Percentiles rank a stretch among this genome's conserved stretches.
Conservation (phyloP, 2,888 invertebrate genomes). For the Esperia sulphurella region DNA sequence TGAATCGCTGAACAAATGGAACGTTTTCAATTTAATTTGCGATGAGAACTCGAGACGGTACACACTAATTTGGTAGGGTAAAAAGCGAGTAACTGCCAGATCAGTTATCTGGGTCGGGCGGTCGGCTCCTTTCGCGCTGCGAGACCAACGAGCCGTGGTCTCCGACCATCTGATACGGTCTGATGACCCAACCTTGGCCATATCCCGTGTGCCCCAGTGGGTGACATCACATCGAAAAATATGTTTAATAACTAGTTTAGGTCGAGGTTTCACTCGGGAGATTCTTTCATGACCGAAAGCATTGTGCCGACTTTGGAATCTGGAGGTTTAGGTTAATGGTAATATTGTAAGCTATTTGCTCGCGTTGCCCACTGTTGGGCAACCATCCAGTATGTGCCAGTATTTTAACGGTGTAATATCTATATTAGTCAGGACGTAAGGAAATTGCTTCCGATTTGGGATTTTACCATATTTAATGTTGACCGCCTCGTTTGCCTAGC, state of each 20-base stretch:
- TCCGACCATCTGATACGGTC: conserved; percentile 64
- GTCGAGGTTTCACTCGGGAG: no score
- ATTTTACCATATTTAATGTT: no score
- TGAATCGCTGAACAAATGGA: conserved; percentile 33
- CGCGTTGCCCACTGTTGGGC: no score
- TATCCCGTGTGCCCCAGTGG: conserved; percentile 57
- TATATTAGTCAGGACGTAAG: no score
- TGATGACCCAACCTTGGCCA: conserved; percentile 67
- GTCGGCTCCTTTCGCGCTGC: conserved; percentile 59
- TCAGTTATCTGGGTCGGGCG: conserved; percentile 56
- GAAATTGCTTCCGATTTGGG: no score
- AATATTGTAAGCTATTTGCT: no score
- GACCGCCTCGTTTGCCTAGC: no score
- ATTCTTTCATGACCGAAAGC: no score
- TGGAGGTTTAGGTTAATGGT: no score
- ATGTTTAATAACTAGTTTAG: conserved; percentile 6
- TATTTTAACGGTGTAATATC: no score
- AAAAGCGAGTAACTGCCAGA: conserved; percentile 36
- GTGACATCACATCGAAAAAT: conserved; percentile 58
- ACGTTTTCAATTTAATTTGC: conserved; percentile 40
- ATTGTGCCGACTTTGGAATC: no score
- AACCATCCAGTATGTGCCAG: no score
- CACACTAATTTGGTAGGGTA: conserved; percentile 47
- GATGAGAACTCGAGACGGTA: conserved; percentile 29
- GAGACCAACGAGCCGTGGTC: conserved; percentile 63